These are phyloP conservation scores for Rhegmatorhina hoffmannsi DNA, from an alignment of 2,113 vertebrate species.

Conservation along the genomic window DNA sequence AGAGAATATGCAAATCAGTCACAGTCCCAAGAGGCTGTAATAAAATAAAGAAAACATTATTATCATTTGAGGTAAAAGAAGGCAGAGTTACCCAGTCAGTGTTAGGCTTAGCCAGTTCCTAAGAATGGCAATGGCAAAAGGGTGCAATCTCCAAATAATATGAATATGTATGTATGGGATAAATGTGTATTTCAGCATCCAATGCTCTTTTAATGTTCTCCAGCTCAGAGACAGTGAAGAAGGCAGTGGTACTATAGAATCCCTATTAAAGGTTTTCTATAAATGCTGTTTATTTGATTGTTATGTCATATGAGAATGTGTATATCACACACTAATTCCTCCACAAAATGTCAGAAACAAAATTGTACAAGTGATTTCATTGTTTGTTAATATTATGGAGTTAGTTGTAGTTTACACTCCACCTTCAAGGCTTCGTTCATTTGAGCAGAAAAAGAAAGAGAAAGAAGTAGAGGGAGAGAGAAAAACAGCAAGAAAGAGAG, in stretches of 20 bases:
- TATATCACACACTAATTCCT: conserved; percentile 19
- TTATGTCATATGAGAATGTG: not conserved
- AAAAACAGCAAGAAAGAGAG: not conserved
- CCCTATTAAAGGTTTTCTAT: conserved; percentile 25
- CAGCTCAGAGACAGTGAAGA: not conserved
- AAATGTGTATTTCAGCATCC: not conserved
- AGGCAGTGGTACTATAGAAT: not conserved
- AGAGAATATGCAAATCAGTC: conserved; percentile 81
- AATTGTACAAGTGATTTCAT: not conserved
- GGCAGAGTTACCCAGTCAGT: conserved; percentile 39
- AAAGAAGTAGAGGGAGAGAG: not conserved
- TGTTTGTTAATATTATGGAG: not conserved
- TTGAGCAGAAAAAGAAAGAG: not conserved
- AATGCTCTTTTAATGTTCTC: not conserved
- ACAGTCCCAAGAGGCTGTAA: conserved; percentile 74
- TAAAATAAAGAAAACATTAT: conserved; percentile 81
- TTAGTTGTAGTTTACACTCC: not conserved
- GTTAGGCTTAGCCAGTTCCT: conserved; percentile 54
- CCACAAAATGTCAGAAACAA: conserved; percentile 37
- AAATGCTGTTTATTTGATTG: conserved; percentile 43
- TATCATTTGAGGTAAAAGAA: conserved; percentile 68
- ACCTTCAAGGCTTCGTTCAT: not conserved
- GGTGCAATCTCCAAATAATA: not conserved
- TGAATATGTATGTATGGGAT: not conserved
- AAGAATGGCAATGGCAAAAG: not conserved